Conservation (phyloP, 2,888 invertebrate genomes). For the Scelioninae gen. 1 region DNA sequence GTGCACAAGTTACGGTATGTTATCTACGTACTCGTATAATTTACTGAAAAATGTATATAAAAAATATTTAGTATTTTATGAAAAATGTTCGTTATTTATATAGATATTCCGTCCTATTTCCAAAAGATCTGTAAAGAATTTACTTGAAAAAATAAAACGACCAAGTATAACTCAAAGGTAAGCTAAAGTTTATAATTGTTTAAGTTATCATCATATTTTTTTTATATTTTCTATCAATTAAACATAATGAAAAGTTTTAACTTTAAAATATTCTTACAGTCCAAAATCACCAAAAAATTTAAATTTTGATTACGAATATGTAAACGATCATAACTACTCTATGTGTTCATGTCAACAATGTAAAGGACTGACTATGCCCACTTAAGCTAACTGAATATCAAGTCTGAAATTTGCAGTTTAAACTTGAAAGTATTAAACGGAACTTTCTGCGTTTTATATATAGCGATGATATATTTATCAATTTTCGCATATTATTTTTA, state of each 20-base stretch:
- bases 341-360: conserved; percentile 33
- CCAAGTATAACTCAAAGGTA: conserved; percentile 79
- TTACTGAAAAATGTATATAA: background rate
- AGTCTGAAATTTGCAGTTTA: background rate
- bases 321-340: background rate
- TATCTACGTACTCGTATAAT: background rate
- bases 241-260: background rate
- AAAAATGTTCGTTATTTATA: conserved; percentile 1
- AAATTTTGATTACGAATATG: conserved; percentile 5
- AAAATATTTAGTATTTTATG: background rate
- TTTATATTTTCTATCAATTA: background rate
- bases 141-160: conserved; percentile 81
- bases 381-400: conserved; percentile 13
- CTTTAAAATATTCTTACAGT: conserved; percentile 8
- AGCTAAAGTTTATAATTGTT: conserved; percentile 23
- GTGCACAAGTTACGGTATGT: conserved; percentile 90
- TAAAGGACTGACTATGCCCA: conserved; percentile 33
- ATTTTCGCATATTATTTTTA: too few relatives aligned
- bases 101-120: conserved; percentile 83
- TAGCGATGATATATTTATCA: too few relatives aligned
- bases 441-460: too few relatives aligned
- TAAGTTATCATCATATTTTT: background rate
- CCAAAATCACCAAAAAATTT: conserved; percentile 23
- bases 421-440: too few relatives aligned
- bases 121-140: conserved; percentile 79